phyloP scores from a whole-genome alignment of 2,888 invertebrate species.

The Microchrysa polita region DNA sequence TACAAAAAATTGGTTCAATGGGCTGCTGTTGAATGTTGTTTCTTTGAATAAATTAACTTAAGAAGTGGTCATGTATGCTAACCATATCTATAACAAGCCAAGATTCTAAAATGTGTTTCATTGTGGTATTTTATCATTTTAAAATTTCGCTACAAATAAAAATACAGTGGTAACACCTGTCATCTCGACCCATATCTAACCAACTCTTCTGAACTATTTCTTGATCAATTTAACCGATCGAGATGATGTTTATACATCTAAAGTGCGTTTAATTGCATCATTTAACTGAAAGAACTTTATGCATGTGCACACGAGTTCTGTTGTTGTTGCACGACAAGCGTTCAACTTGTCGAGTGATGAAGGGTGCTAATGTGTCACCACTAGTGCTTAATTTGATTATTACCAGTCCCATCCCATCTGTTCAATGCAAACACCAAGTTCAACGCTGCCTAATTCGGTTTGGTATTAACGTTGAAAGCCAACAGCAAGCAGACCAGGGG shows the following conservation, averaged over 20 bases:
- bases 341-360: conserved; percentile 18
- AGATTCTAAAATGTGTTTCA: no score
- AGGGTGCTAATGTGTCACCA: conserved; percentile 44
- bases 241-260: conserved; percentile 44
- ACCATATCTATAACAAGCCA: no score
- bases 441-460: conserved; percentile 39
- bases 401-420: conserved; percentile 37
- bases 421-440: conserved; percentile 36
- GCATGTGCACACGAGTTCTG: conserved; percentile 35
- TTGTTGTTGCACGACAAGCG: conserved; percentile 35
- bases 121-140: no score
- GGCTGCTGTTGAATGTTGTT: no score
- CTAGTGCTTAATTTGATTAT: conserved; percentile 45
- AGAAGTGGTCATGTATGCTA: no score
- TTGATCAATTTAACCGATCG: conserved; percentile 35
- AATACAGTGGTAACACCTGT: conserved; percentile 8
- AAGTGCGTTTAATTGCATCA: conserved; percentile 44
- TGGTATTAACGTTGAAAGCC: no score
- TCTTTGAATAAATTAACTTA: no score
- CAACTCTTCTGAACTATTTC: not conserved
- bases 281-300: conserved; percentile 40
- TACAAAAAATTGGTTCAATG: no score
- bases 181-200: not conserved
- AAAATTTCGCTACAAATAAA: no score
- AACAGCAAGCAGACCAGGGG: conserved; percentile 4